Conservation (phyloP, 2,888 invertebrate species). For the Dryocosmus kuriphilus region DNA sequence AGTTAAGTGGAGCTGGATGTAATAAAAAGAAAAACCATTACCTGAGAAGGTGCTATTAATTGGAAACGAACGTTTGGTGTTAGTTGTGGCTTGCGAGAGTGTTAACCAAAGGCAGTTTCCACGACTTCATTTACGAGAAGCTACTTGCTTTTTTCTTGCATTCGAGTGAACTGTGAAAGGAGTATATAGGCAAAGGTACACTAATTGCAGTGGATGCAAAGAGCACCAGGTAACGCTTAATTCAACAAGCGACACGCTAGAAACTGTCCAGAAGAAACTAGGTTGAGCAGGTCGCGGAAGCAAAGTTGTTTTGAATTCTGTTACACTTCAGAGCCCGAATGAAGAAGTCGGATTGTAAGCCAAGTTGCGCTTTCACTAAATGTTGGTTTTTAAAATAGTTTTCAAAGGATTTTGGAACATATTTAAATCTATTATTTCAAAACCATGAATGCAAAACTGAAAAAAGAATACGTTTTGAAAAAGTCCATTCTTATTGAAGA, state of each 20-base stretch:
- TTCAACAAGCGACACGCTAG: slow-evolving; percentile 58
- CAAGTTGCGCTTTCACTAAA: neutral
- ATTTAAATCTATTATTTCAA: too few species aligned
- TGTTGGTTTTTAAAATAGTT: neutral
- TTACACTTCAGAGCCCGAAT: neutral
- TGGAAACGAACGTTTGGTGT: slow-evolving; percentile 7
- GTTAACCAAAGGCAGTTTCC: neutral
- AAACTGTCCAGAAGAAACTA: slow-evolving; percentile 53
- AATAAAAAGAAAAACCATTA: neutral
- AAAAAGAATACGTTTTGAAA: too few species aligned
- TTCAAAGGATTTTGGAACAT: neutral
- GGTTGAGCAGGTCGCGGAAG: slow-evolving; percentile 60
- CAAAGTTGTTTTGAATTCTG: slow-evolving; percentile 39
- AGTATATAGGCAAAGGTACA: slow-evolving; percentile 63
- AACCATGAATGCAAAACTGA: too few species aligned
- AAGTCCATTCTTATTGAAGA: too few species aligned
- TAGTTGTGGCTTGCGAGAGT: neutral
- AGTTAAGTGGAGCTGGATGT: neutral
- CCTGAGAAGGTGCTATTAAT: slow-evolving; percentile 3
- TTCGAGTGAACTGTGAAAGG: slow-evolving; percentile 22
- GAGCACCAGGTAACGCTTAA: slow-evolving; percentile 63
- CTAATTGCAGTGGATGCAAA: slow-evolving; percentile 68
- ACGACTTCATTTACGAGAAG: slow-evolving; percentile 14
- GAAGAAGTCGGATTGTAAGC: too few species aligned
- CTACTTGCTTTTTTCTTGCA: slow-evolving; percentile 7